Evolutionary conservation across 2,888 invertebrate genomes (phyloP).

Genomic region (Chromoteleia sp.): DNA sequence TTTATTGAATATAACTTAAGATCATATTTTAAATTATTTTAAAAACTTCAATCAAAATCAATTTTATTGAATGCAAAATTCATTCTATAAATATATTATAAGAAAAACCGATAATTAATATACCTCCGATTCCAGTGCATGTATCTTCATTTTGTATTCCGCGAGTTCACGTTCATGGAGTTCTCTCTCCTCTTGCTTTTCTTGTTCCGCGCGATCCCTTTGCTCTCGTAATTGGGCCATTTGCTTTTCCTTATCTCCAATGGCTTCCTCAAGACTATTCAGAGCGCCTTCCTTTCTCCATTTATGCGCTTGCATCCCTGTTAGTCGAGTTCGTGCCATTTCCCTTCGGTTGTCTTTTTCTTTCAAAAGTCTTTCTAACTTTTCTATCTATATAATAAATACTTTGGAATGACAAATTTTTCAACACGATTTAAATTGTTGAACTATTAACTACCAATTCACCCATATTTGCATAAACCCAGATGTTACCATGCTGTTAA

Average conservation of each 20-base stretch:
- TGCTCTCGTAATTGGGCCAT: constrained; percentile 97
- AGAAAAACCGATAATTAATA: too few relatives aligned
- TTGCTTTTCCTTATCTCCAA: constrained; percentile 98
- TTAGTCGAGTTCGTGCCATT: constrained; percentile 95
- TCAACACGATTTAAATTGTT: neutral
- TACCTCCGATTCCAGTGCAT: constrained; percentile 93
- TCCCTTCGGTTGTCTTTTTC: constrained; percentile 99
- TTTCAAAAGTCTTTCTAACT: constrained; percentile 97
- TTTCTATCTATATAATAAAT: constrained; percentile 91
- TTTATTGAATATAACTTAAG: too few relatives aligned
- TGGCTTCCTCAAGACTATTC: constrained; percentile 96
- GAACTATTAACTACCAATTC: neutral
- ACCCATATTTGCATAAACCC: neutral
- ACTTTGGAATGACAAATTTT: constrained; percentile 32
- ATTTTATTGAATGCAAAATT: neutral
- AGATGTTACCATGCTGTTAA: constrained; percentile 10
- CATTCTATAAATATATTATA: too few relatives aligned
- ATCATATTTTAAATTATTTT: too few relatives aligned
- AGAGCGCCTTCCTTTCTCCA: constrained; percentile 97
- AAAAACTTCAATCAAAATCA: neutral
- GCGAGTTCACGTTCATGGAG: constrained; percentile 96
- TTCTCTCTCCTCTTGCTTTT: constrained; percentile 97
- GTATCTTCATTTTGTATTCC: constrained; percentile 97
- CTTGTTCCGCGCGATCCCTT: constrained; percentile 97
- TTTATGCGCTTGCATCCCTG: constrained; percentile 97